Evolutionary conservation across 2,113 vertebrate species (phyloP), one percentile per base, ranked within the genome.

Genomic region (Daboia siamensis): DNA sequence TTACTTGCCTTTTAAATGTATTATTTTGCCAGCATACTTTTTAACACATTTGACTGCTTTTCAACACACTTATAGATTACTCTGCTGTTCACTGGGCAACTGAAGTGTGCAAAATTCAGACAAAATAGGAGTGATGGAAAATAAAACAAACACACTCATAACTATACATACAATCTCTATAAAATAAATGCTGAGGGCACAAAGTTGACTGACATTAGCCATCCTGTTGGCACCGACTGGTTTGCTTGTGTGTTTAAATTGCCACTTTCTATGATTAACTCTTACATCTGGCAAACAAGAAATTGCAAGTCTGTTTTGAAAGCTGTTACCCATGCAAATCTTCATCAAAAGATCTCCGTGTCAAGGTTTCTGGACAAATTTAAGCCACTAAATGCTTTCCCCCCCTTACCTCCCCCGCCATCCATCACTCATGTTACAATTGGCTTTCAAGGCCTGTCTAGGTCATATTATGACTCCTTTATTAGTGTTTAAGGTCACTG

Each of bases 401-500:
- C 23, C n/a, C 11, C 91, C 93, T 94, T 94, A 90, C 87, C 51
- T 51, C 33, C 57, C 26, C 26, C 85, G 92, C 56, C 80, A 94
- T 95, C 96, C 94, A 95, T 93, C 97, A 93, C 90, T 94, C 55
- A 54, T 92, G 39, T 74, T 92, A 90, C 69, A 52, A 94, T 95
- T 90, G 94, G 93, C 95, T 97, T 96, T 94, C 95, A 93, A 91
- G 95, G 94, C 96, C 96, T 2, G 94, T 97, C 97, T 95, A 97
- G 97, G 98, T 98, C 97, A 93, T 97, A 97, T 98, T 98, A 98
- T 98, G 97, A 97, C 97, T 97, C 95, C 96, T 98, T 98, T 98
- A 99, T 98, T 98, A 97, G 97, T 97, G 98, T 98, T 96, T 98
- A 97, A 98, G 98, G 98, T 98, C 98, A 98, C 94, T 87, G 74